Evolutionary conservation across 2,888 invertebrate genomes (phyloP), one percentile per base, ranked within the genome.

Genomic region (Pristionchus entomophagus): DNA sequence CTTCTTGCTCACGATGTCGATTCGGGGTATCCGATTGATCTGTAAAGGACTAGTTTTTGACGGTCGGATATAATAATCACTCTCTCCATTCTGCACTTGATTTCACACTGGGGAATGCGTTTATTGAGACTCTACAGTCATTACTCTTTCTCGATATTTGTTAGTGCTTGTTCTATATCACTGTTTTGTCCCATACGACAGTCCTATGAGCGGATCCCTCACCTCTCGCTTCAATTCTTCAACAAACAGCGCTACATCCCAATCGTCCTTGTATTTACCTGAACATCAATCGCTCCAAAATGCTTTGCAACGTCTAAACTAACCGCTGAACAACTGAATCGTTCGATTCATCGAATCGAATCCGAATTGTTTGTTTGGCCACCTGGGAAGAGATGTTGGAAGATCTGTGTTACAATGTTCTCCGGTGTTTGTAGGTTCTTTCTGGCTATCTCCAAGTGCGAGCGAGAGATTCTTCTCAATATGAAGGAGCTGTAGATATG

Each of bases 211-310:
- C 4, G 14, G 19, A 65, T 12, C 1, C 32, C 73, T 45, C n/a
- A 73, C 73, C 73, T 73, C 73, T 14, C 41, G 41, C 73, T 73
- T 73, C 26, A 73, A n/a, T 8, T 73, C 26, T 14, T 73, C 45
- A 12, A 41, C 73, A 8, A 73, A 73, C 0, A 26, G n/a, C 26
- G 8, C n/a, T 3, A 73, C 73, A 2, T 73, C 73, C 10, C 10
- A 22, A 12, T 73, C 73, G 45, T 73, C 14, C 32, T 73, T 73
- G 73, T 73, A 73, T 35, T 73, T 73, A n/a, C 45, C 73, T 73
- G 41, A 73, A 73, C 12, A 29, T 62, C 2, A 29, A 26, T n/a
- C n/a, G 0, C 22, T 69, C 8, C 19, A 41, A 19, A 73, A 22
- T 65, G 6, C 35, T 8, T 14, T 65, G 17, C 32, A 65, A 32